phyloP scores from a whole-genome alignment of 2,113 vertebrate genomes.

The Pseudolaguvia tuberculata region DNA sequence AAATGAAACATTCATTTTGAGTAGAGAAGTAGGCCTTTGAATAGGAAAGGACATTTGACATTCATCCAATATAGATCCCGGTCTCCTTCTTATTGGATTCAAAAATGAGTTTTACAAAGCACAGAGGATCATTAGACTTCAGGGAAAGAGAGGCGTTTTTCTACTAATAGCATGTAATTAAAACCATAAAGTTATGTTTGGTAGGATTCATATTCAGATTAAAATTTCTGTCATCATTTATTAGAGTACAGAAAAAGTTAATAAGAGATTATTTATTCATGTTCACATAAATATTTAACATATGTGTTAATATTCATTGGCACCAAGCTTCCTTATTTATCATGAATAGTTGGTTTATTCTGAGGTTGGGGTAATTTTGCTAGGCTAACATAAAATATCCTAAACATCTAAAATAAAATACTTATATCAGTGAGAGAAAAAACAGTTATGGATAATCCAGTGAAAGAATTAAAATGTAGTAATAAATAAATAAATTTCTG shows the following conservation, averaged over 20 bases:
- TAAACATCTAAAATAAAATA: no score
- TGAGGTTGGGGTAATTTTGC: conserved; percentile 30
- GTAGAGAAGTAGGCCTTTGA: conserved; percentile 4
- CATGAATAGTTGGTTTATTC: conserved; percentile 45
- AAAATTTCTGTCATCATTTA: conserved; percentile 41
- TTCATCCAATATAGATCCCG: conserved; percentile 36
- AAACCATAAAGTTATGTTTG: conserved; percentile 43
- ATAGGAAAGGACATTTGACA: conserved; percentile 24
- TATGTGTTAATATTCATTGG: conserved; percentile 49
- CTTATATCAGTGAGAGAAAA: no score
- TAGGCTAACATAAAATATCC: background rate
- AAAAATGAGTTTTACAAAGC: conserved; percentile 33
- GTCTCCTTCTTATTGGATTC: conserved; percentile 18
- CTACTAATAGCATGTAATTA: conserved; percentile 44
- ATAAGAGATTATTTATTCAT: conserved; percentile 58
- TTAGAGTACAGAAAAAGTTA: conserved; percentile 48
- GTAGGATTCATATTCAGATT: conserved; percentile 34
- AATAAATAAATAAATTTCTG: no score
- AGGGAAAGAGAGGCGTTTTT: conserved; percentile 8
- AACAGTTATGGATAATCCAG: no score
- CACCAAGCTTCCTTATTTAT: conserved; percentile 49
- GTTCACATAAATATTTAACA: conserved; percentile 51
- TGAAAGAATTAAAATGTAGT: no score
- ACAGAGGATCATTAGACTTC: conserved; percentile 18
- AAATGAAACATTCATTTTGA: conserved; percentile 20